phyloP scores from a whole-genome alignment of 2,797 vertebrate species.

The Malurus leucopterus region DNA sequence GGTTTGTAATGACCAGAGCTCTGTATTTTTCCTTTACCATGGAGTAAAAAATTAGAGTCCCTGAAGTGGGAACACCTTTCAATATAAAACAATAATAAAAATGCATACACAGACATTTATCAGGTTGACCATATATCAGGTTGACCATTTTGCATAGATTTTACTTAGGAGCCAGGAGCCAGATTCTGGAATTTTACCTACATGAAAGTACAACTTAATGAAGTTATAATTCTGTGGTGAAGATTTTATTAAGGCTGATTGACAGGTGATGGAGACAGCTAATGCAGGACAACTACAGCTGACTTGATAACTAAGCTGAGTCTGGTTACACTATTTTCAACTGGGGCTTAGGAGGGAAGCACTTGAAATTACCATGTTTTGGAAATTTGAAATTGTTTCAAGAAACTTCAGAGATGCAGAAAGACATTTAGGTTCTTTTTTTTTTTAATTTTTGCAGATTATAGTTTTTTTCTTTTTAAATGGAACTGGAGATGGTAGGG shows the following conservation, averaged over 20 bases:
- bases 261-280: background rate
- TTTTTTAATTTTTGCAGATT: background rate
- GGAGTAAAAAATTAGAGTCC: background rate
- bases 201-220: background rate
- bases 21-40: background rate
- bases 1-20: background rate
- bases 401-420: background rate
- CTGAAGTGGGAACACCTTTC: background rate
- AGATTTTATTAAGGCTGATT: background rate
- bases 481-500: background rate
- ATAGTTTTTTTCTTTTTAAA: background rate
- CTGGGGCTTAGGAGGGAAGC: background rate
- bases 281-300: background rate
- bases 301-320: background rate
- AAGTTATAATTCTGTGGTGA: background rate
- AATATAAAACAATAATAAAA: background rate
- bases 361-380: background rate
- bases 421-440: background rate
- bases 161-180: background rate
- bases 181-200: background rate
- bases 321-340: background rate
- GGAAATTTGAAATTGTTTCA: background rate
- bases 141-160: background rate
- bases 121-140: no score
- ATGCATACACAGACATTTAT: fast-evolving